Evolutionary conservation across 2,113 vertebrate species (phyloP).

Genomic region (Toxotes jaculatrix): DNA sequence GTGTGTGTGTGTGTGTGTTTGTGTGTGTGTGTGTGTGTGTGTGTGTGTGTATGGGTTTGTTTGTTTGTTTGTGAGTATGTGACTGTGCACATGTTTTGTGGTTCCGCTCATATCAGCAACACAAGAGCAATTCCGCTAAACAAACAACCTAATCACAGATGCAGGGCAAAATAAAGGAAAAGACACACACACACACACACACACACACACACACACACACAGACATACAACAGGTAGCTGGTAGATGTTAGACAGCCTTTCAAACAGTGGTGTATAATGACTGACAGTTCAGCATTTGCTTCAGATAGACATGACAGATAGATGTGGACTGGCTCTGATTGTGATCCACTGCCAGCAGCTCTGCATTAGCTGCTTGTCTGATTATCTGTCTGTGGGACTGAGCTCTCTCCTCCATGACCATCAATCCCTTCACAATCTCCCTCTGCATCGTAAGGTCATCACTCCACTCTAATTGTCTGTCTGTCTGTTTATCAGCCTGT

Average conservation of each 20-base stretch:
- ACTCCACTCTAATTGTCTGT: conserved; percentile 54
- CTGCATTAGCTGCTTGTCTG: conserved; percentile 63
- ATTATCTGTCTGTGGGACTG: conserved; percentile 45
- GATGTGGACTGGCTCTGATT: conserved; percentile 23
- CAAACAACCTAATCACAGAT: conserved; percentile 50
- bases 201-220: conserved; percentile 14
- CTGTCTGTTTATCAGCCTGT: conserved; percentile 35
- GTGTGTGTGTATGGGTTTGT: conserved; percentile 15
- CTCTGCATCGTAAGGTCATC: conserved; percentile 40
- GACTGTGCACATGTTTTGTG: background rate
- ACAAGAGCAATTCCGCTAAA: conserved; percentile 49
- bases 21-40: conserved; percentile 21
- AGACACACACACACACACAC: background rate
- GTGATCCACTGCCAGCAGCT: conserved; percentile 50
- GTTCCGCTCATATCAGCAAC: background rate
- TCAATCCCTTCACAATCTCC: conserved; percentile 56
- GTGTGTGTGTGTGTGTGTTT: conserved; percentile 13
- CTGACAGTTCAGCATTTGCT: conserved; percentile 61
- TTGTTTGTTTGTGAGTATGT: conserved; percentile 2
- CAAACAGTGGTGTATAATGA: conserved; percentile 37
- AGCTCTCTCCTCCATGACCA: conserved; percentile 43
- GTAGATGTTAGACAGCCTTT: conserved; percentile 15
- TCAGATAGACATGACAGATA: conserved; percentile 50
- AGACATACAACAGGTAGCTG: conserved; percentile 31
- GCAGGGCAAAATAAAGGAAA: conserved; percentile 12